phyloP scores from a whole-genome alignment of 2,113 vertebrate species.

The Oryzias melastigma region DNA sequence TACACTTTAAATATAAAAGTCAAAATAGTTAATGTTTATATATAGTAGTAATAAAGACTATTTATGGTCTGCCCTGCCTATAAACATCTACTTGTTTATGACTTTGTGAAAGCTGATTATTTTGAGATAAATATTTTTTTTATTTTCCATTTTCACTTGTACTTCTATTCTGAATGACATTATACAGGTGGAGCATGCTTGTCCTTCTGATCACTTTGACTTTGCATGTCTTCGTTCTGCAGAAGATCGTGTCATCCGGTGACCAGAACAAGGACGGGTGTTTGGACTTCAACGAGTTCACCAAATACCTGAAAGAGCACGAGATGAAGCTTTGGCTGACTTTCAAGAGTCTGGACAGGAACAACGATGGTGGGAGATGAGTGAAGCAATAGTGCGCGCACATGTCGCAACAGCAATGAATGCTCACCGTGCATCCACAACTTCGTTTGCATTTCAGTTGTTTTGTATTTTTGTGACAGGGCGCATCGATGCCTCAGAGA shows the following conservation, averaged over 20 bases:
- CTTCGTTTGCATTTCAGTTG: neutral
- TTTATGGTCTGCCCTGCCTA: too few relatives aligned
- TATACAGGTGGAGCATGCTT: too few relatives aligned
- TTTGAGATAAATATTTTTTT: too few relatives aligned
- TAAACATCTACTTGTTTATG: too few relatives aligned
- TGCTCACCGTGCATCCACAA: constrained; percentile 18
- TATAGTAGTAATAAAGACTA: too few relatives aligned
- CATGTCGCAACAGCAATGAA: neutral
- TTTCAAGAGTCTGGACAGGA: constrained; percentile 94
- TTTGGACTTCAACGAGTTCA: constrained; percentile 93
- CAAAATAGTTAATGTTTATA: too few relatives aligned
- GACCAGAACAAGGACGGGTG: constrained; percentile 87
- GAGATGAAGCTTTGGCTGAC: constrained; percentile 94
- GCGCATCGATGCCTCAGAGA: constrained; percentile 88
- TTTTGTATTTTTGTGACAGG: constrained; percentile 71
- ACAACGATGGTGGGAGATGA: constrained; percentile 85
- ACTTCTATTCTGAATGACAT: too few relatives aligned
- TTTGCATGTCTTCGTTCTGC: constrained; percentile 28
- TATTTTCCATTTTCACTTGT: too few relatives aligned
- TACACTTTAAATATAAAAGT: too few relatives aligned
- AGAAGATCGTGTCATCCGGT: constrained; percentile 92
- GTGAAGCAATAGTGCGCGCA: neutral
- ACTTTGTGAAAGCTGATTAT: too few relatives aligned
- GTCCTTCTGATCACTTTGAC: too few relatives aligned
- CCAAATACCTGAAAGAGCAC: constrained; percentile 91